phyloP scores from a whole-genome alignment of 2,113 vertebrate species.

The Rana temporaria region DNA sequence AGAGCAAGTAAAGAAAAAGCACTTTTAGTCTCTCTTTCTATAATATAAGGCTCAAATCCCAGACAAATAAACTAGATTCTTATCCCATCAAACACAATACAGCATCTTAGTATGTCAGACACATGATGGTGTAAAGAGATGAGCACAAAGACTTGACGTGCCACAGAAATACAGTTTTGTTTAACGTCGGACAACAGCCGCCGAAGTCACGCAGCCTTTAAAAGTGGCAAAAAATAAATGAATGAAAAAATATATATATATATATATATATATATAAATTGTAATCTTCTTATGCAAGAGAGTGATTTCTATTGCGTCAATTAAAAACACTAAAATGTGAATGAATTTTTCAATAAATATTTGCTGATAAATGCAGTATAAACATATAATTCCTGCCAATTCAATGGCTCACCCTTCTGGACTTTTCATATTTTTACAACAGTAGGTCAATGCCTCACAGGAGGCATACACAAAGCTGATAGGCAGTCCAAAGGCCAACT shows the following conservation, averaged over 20 bases:
- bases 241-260: too few relatives aligned
- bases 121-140: slow-evolving; percentile 17
- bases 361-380: too few relatives aligned
- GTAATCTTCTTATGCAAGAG: not conserved
- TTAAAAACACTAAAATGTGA: too few relatives aligned
- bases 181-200: not conserved
- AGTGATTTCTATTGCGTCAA: not conserved
- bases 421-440: too few relatives aligned
- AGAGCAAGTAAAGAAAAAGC: slow-evolving; percentile 40
- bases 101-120: slow-evolving; percentile 39
- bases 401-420: too few relatives aligned
- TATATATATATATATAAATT: not conserved
- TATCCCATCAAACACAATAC: slow-evolving; percentile 23
- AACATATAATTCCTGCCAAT: too few relatives aligned
- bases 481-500: too few relatives aligned
- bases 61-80: slow-evolving; percentile 22
- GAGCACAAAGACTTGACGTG: not conserved
- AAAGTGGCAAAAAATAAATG: too few relatives aligned
- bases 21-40: slow-evolving; percentile 36
- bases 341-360: too few relatives aligned
- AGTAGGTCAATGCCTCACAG: too few relatives aligned
- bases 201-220: too few relatives aligned
- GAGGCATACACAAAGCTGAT: too few relatives aligned
- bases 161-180: not conserved
- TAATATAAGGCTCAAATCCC: slow-evolving; percentile 23